Evolutionary conservation across 1,140 invertebrate genomes (phyloP).

Genomic region (Sycobia sp.): DNA sequence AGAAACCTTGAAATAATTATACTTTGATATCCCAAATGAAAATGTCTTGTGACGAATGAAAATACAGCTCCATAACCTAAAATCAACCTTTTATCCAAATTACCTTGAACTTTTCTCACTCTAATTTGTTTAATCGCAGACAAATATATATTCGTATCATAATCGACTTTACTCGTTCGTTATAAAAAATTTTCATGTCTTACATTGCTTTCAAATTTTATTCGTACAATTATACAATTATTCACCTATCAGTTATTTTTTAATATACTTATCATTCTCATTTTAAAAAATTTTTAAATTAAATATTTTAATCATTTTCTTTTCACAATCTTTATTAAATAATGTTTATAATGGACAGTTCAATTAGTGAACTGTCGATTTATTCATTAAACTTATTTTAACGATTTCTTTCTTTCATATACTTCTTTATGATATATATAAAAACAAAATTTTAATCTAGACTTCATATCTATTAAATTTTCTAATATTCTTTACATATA

Average conservation of each 20-base stretch:
- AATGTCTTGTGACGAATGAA: constrained; percentile 18
- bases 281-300: no score
- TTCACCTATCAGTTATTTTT: not conserved
- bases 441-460: not conserved
- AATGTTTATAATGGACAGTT: not conserved
- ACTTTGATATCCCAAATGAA: no score
- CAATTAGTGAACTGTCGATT: constrained; percentile 4
- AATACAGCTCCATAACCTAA: constrained; percentile 9
- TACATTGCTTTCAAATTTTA: constrained; percentile 17
- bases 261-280: constrained; percentile 3
- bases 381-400: not conserved
- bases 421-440: not conserved
- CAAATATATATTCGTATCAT: not conserved
- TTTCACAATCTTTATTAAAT: not conserved
- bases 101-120: constrained; percentile 17
- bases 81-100: not conserved
- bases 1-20: no score
- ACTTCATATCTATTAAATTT: constrained; percentile 3
- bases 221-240: constrained; percentile 10
- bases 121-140: constrained; percentile 17
- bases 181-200: constrained; percentile 6
- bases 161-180: constrained; percentile 13
- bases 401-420: not conserved
- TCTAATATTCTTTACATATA: not conserved
- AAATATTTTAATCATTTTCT: no score